Conservation (phyloP, 1,140 invertebrate genomes). For the Heterodera carotae region DNA sequence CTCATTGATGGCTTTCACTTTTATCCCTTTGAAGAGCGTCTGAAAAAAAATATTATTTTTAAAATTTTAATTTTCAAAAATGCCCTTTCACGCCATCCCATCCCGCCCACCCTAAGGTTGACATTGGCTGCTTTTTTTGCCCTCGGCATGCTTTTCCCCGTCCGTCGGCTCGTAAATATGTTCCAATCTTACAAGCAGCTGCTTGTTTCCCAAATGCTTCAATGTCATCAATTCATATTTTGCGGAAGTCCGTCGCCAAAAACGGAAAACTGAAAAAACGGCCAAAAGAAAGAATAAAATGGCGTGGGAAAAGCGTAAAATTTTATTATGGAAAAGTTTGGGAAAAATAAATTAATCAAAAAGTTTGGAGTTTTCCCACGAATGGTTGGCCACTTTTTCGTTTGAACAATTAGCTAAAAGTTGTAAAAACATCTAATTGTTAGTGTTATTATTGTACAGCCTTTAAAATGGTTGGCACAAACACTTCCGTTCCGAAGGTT, state of each 20-base stretch:
- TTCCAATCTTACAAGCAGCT: constrained; percentile 80
- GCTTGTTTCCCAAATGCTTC: constrained; percentile 77
- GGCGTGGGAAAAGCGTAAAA: not conserved
- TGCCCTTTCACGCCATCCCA: no score
- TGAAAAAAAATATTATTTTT: not conserved
- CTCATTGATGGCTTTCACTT: not conserved
- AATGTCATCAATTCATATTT: constrained; percentile 83
- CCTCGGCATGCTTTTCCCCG: constrained; percentile 70
- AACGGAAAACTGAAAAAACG: constrained; percentile 52
- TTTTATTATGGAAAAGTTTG: not conserved
- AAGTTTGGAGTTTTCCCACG: no score
- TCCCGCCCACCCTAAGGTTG: constrained; percentile 13
- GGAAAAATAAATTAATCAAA: no score
- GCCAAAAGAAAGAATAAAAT: not conserved
- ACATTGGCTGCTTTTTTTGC: constrained; percentile 71
- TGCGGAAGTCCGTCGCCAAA: constrained; percentile 71
- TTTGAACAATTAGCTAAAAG: no score
- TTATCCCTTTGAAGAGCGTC: constrained; percentile 24
- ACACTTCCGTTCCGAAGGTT: no score
- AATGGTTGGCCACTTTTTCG: no score
- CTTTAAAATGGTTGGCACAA: no score
- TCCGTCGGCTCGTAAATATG: constrained; percentile 79
- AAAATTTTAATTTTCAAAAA: constrained; percentile 7
- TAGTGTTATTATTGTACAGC: no score
- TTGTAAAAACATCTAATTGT: no score